A percentile compares a stretch with the other conserved stretches of the same genome.
Conservation (phyloP, 2,113 vertebrate genomes). For the Mormyrus lacerda region DNA sequence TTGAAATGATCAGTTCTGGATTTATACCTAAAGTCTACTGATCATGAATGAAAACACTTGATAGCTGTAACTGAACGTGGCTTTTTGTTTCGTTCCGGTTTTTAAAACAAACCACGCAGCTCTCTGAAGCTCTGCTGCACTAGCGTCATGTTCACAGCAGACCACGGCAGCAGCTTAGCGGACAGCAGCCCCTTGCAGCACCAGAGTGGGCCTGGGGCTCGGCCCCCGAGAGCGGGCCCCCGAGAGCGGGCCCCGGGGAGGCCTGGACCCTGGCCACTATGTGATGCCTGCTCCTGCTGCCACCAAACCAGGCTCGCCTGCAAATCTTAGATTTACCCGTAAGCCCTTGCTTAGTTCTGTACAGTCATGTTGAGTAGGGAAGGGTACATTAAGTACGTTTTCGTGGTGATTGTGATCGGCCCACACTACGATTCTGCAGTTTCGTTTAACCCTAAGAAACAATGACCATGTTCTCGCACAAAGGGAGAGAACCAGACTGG, state of each 20-base stretch:
- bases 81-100: neutral
- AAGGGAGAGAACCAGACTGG: neutral
- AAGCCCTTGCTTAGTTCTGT: neutral
- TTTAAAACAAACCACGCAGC: neutral
- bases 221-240: neutral
- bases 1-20: neutral
- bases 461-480: neutral
- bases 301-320: neutral
- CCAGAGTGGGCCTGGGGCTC: constrained; percentile 31
- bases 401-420: neutral
- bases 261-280: neutral
- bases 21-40: neutral
- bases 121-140: neutral
- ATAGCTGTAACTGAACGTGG: neutral
- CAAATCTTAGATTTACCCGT: neutral
- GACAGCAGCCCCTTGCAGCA: constrained; percentile 44
- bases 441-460: neutral
- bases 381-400: neutral
- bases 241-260: neutral
- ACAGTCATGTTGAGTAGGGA: neutral
- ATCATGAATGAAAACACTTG: neutral
- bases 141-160: neutral
- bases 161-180: neutral
- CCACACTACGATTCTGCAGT: neutral
- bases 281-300: neutral